A percentile compares a stretch with the other conserved stretches of the same genome.
These are phyloP conservation scores for Mechanitis messenoides DNA, from an alignment of 2,888 invertebrate species.

Conservation along the genomic window DNA sequence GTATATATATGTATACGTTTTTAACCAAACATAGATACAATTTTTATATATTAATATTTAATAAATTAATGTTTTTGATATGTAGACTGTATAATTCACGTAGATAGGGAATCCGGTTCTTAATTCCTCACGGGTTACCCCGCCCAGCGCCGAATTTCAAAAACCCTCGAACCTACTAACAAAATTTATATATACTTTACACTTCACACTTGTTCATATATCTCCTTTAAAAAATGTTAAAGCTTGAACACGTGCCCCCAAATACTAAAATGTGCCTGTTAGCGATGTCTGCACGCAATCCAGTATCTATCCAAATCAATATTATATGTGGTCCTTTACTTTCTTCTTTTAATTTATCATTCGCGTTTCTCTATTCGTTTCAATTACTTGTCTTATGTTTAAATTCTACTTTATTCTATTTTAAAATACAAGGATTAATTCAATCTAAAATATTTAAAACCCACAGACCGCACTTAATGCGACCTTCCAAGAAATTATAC, in stretches of 20 bases:
- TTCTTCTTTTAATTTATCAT: conserved; percentile 52
- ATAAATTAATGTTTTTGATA: conserved; percentile 52
- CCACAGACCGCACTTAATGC: not conserved
- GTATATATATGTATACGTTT: conserved; percentile 13
- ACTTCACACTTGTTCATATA: conserved; percentile 58
- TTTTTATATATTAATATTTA: conserved; percentile 12
- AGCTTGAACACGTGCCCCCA: conserved; percentile 55
- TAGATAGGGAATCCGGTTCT: conserved; percentile 59
- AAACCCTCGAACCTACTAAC: conserved; percentile 50
- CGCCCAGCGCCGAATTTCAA: conserved; percentile 70
- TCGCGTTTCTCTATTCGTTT: conserved; percentile 53
- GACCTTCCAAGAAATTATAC: conserved; percentile 2
- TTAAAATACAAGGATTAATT: not conserved
- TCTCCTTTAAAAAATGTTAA: conserved; percentile 38
- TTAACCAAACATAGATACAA: not conserved
- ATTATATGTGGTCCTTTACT: conserved; percentile 73
- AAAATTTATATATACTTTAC: conserved; percentile 54
- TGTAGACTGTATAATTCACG: conserved; percentile 58
- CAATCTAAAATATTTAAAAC: conserved; percentile 30
- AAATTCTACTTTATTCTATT: conserved; percentile 33
- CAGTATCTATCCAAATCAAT: conserved; percentile 69
- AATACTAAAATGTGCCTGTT: conserved; percentile 65
- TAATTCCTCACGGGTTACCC: conserved; percentile 60
- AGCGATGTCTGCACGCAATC: conserved; percentile 73
- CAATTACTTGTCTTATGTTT: conserved; percentile 55